These are phyloP conservation scores for Epinotia ramella DNA, from an alignment of 2,888 invertebrate species.

Conservation along the genomic window DNA sequence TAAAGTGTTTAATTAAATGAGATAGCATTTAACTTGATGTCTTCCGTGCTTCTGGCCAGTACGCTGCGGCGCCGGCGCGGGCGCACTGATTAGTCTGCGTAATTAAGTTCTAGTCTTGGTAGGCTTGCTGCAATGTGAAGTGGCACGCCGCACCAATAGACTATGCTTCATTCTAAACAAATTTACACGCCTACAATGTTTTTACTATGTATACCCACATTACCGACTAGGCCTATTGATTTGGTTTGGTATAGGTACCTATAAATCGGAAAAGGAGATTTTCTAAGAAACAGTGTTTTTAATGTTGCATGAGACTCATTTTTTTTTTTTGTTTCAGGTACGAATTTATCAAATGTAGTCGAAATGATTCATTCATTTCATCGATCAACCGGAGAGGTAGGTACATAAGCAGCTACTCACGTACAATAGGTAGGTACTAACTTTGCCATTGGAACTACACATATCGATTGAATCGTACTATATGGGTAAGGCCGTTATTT, in stretches of 20 bases:
- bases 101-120: slow-evolving; percentile 31
- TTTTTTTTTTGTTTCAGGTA: neutral
- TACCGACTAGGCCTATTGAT: neutral
- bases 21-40: neutral
- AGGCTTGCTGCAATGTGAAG: slow-evolving; percentile 11
- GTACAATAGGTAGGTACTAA: neutral
- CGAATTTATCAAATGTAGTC: neutral
- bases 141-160: neutral
- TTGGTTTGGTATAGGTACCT: neutral
- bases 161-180: slow-evolving; percentile 12
- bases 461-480: neutral
- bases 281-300: too few relatives aligned
- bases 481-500: too few relatives aligned
- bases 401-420: neutral
- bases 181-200: slow-evolving; percentile 5
- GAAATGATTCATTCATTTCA: neutral
- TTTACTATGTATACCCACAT: neutral
- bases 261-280: neutral
- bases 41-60: neutral
- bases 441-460: neutral
- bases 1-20: slow-evolving; percentile 15
- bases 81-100: slow-evolving; percentile 21
- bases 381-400: neutral
- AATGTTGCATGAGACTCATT: neutral
- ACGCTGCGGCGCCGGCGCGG: slow-evolving; percentile 21